A percentile compares a stretch with the other conserved stretches of the same genome.
phyloP scores from a whole-genome alignment of 2,113 vertebrate genomes.

The Phycodurus eques region DNA sequence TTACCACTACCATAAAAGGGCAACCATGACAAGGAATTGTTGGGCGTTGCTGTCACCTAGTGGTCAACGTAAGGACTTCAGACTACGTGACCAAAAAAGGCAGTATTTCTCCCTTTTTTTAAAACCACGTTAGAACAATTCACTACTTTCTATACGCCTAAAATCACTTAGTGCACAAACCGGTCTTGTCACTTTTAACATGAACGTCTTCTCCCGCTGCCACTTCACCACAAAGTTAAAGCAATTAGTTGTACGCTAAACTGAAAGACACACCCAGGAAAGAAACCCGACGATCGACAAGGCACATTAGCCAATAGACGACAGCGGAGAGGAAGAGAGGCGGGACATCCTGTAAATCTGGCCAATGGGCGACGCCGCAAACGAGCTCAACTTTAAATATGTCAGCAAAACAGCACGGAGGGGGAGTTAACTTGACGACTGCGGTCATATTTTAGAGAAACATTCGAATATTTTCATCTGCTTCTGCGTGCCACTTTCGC shows the following conservation, averaged over 20 bases:
- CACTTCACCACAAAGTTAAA: constrained; percentile 20
- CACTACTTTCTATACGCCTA: background rate
- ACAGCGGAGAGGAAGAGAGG: background rate
- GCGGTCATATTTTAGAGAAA: constrained; percentile 83
- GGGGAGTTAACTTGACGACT: constrained; percentile 78
- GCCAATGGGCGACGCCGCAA: constrained; percentile 66
- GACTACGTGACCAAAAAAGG: background rate
- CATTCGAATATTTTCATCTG: constrained; percentile 46
- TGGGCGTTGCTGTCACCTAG: background rate
- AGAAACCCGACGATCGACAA: constrained; percentile 26
- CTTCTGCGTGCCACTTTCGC: constrained; percentile 41
- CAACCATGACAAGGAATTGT: background rate
- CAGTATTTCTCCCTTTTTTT: too few species aligned
- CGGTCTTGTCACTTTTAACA: constrained; percentile 32
- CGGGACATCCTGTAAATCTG: constrained; percentile 56
- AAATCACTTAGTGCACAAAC: constrained; percentile 7
- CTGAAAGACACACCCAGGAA: constrained; percentile 30
- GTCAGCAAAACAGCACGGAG: constrained; percentile 69
- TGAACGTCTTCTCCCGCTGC: constrained; percentile 21
- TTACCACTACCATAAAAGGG: background rate
- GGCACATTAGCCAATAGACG: constrained; percentile 50
- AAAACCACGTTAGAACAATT: background rate
- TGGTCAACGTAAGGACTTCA: background rate
- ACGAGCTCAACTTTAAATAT: constrained; percentile 54
- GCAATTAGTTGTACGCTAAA: background rate